Conservation (phyloP, 2,888 invertebrate genomes). For the Xylota sylvarum region DNA sequence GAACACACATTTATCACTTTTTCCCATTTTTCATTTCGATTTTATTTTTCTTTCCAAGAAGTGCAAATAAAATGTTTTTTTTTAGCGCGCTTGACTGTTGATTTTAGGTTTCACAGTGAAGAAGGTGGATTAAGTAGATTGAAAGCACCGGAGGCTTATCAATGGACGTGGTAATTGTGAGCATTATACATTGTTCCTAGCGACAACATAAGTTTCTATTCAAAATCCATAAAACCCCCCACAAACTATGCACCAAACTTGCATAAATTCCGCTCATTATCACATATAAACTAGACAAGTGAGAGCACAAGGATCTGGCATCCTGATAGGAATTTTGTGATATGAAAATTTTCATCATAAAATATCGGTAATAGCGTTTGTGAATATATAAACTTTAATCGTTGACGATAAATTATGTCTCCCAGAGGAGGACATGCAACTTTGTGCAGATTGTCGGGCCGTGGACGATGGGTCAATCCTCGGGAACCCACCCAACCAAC, state of each 20-base stretch:
- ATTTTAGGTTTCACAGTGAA: neutral
- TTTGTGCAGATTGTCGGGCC: neutral
- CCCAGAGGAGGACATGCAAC: conserved; percentile 13
- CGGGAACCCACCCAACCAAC: neutral
- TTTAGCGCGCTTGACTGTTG: conserved; percentile 21
- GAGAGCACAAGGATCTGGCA: neutral
- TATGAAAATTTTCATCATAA: conserved; percentile 20
- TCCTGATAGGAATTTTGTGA: conserved; percentile 10
- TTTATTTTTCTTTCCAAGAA: neutral
- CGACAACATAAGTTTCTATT: neutral
- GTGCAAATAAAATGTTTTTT: conserved; percentile 21
- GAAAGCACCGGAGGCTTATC: conserved; percentile 17
- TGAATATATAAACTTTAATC: conserved; percentile 39
- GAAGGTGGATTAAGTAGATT: neutral
- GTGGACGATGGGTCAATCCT: conserved; percentile 11
- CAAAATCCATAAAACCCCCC: neutral
- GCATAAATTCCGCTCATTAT: conserved; percentile 35
- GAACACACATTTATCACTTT: conserved; percentile 39
- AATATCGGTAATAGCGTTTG: conserved; percentile 13
- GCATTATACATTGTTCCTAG: neutral
- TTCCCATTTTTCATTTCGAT: conserved; percentile 8
- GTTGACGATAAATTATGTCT: conserved; percentile 41
- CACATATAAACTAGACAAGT: neutral
- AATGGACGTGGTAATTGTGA: conserved; percentile 2
- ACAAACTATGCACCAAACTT: conserved; percentile 11